Percentiles rank a stretch among this genome's conserved stretches.
These are phyloP conservation scores for Meda fulgida DNA, from an alignment of 2,797 vertebrate genomes.

Conservation along the genomic window DNA sequence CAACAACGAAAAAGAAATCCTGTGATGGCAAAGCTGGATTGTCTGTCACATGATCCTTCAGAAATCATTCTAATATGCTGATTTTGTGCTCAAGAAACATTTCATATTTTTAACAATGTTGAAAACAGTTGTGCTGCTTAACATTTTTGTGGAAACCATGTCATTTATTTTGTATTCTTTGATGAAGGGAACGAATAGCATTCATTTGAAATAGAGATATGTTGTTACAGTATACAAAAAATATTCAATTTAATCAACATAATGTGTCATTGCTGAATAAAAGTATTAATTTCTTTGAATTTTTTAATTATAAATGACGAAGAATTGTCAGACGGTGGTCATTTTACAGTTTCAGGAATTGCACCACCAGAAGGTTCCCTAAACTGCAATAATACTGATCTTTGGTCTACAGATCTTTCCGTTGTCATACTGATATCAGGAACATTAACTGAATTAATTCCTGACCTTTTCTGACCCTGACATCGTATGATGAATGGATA, in stretches of 20 bases:
- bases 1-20: too few species aligned
- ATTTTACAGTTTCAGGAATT: not conserved
- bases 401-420: not conserved
- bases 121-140: not conserved
- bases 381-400: not conserved
- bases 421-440: not conserved
- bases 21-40: not conserved
- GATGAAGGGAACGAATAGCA: not conserved
- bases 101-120: not conserved
- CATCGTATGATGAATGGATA: slow-evolving; percentile 42
- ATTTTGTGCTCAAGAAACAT: not conserved
- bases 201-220: not conserved
- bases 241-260: not conserved
- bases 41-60: not conserved
- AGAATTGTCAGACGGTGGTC: not conserved
- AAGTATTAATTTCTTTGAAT: not conserved
- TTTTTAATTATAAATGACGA: too few species aligned
- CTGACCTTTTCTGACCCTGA: slow-evolving; percentile 8
- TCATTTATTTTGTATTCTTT: not conserved
- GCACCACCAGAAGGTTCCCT: not conserved
- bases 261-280: not conserved
- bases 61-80: not conserved
- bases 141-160: not conserved
- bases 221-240: not conserved
- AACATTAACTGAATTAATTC: slow-evolving; percentile 21